Conservation (phyloP, 2,113 vertebrate species). For the Ochotona curzoniae region DNA sequence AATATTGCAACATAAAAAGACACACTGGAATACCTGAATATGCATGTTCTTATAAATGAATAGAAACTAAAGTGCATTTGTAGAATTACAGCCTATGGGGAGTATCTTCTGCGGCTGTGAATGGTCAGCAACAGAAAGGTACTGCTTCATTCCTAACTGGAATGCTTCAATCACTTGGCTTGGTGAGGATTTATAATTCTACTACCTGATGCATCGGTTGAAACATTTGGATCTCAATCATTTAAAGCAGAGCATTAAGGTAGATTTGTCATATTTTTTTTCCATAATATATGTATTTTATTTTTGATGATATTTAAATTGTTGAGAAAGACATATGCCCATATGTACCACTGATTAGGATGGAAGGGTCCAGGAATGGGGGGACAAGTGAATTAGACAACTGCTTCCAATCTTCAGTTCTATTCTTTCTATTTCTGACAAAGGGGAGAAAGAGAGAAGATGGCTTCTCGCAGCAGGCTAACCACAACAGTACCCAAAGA, state of each 20-base stretch:
- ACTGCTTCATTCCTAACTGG: neutral
- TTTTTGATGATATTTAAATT: too few relatives aligned
- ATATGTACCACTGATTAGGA: too few relatives aligned
- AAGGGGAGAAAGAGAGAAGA: too few relatives aligned
- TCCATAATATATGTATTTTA: too few relatives aligned
- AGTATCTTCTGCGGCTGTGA: neutral
- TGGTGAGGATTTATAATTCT: neutral
- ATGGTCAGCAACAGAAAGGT: neutral
- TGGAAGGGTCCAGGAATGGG: too few relatives aligned
- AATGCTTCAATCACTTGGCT: neutral
- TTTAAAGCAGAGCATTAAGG: neutral
- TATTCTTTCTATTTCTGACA: too few relatives aligned
- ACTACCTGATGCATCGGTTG: neutral
- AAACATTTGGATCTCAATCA: neutral
- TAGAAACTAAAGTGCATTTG: neutral
- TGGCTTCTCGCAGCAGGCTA: too few relatives aligned
- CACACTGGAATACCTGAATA: neutral
- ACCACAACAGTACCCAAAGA: too few relatives aligned
- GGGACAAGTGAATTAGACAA: too few relatives aligned
- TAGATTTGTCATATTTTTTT: neutral
- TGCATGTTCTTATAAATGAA: neutral
- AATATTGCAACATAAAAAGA: conserved; percentile 29
- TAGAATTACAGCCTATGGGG: neutral
- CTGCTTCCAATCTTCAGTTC: too few relatives aligned
- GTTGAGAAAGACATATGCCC: too few relatives aligned